phyloP scores from a whole-genome alignment of 64 coral and sea anemone species.

The Pocillopora damicornis region DNA sequence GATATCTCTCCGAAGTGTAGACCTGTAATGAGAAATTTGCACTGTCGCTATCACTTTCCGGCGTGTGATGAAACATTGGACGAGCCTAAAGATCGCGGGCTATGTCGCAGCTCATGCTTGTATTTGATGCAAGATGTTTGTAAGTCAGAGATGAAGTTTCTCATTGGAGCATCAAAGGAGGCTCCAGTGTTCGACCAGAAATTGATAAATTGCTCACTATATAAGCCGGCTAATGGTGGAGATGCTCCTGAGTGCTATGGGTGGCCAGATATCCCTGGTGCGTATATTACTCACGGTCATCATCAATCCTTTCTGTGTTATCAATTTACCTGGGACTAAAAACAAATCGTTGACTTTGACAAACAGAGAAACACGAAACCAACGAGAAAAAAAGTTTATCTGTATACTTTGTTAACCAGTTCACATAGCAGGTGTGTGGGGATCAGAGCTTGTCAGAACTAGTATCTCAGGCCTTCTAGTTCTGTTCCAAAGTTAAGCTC shows the following conservation, averaged over 20 bases:
- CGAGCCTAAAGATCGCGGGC: not conserved
- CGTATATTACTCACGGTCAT: not conserved
- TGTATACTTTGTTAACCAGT: not conserved
- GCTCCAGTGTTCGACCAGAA: not conserved
- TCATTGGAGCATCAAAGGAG: not conserved
- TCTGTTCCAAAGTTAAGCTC: too few species aligned
- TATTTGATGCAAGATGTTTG: not conserved
- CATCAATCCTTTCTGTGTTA: not conserved
- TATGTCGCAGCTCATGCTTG: not conserved
- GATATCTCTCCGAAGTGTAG: not conserved
- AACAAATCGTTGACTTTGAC: not conserved
- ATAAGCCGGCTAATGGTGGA: not conserved
- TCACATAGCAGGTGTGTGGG: not conserved
- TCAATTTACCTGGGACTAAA: not conserved
- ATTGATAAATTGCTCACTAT: conserved; percentile 9
- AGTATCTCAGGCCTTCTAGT: too few species aligned
- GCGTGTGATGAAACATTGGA: not conserved
- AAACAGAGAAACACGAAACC: not conserved
- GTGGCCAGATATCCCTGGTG: not conserved
- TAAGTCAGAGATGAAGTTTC: not conserved
- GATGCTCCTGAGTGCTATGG: conserved; percentile 13
- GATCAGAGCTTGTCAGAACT: too few species aligned
- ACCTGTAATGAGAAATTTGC: conserved; percentile 1
- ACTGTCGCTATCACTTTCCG: conserved; percentile 16
- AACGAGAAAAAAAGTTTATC: too few species aligned